Base-by-base conservation (phyloP, 2,888 invertebrate species). In the Prenolepis imparis region DNA sequence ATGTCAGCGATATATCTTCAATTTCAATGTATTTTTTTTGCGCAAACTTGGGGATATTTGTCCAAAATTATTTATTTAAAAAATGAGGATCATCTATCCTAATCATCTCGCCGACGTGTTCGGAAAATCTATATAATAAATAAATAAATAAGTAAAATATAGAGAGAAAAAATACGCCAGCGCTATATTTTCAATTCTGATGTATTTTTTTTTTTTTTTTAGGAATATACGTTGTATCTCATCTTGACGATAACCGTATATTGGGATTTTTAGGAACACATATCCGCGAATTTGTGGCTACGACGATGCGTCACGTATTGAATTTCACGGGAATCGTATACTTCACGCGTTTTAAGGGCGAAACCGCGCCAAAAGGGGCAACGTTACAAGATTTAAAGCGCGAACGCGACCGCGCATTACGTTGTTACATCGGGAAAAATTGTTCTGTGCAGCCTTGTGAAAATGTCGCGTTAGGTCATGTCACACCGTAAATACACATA, bases 331-430 rank as follows among this genome's bases (percentile, higher is more conserved):
- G 44, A 68, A 77, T 24, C 52, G 52, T 15, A 68, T 55, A 21
- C 15, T 41, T 57, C 28, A 11, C 41, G 15, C 41, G 28, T 28
- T 41, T 57, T 55, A 64, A 64, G 59, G 44, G 0, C 12, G 18
- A 48, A 74, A 63, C 39, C n/a, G 24, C 44, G 73, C 44, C 73
- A 80, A 80, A 28, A 28, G 28, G 3, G 44, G 12, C 24, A 59
- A 41, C 18, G 32, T 72, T 80, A 80, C n/a, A 80, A 80, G 36
- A 72, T 72, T 24, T 36, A 72, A 78, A 61, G 59, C 24, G 18
- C 57, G 73, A 72, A 70, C 39, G 15, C 52, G 39, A 67, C 1
- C n/a, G 36, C 12, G 18, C 59, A n/a, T 21, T 52, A 36, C 28
- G 41, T n/a, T 36, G 41, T n/a, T 36, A 18, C 39, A 63, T 41